These are phyloP conservation scores for Daubentonia madagascariensis DNA, from an alignment of 2,113 vertebrate species.

Conservation along the genomic window DNA sequence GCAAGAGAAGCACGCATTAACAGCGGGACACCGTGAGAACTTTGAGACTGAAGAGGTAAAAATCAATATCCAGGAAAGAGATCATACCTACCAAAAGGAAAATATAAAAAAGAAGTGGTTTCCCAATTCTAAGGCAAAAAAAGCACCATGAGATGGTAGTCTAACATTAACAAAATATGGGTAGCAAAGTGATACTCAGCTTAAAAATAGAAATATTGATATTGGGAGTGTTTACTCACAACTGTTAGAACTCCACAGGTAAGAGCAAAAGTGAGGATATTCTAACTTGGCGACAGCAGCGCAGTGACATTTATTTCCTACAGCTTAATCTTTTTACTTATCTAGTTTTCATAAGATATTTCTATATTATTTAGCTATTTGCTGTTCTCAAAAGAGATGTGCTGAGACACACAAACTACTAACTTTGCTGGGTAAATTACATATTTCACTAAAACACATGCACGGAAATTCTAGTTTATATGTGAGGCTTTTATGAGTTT, in stretches of 20 bases:
- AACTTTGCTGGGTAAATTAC: neutral
- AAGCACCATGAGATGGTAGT: neutral
- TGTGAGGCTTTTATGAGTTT: neutral
- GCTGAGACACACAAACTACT: neutral
- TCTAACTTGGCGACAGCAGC: neutral
- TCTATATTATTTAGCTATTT: neutral
- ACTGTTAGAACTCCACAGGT: no score
- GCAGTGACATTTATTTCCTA: neutral
- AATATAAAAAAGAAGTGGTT: neutral
- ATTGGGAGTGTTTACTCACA: neutral
- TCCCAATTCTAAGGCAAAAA: neutral
- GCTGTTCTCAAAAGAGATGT: neutral
- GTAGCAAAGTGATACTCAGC: neutral
- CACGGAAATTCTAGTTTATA: neutral
- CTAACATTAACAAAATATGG: neutral
- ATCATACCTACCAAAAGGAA: neutral
- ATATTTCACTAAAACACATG: accelerated
- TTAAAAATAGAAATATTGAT: neutral
- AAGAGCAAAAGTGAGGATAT: no score
- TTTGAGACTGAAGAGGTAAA: neutral
- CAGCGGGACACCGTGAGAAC: neutral
- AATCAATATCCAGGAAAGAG: no score
- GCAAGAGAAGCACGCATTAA: neutral
- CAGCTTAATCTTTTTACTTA: neutral
- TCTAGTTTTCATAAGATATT: neutral